Evolutionary conservation across 2,888 invertebrate genomes (phyloP).

Genomic region (Agrypnus murinus): DNA sequence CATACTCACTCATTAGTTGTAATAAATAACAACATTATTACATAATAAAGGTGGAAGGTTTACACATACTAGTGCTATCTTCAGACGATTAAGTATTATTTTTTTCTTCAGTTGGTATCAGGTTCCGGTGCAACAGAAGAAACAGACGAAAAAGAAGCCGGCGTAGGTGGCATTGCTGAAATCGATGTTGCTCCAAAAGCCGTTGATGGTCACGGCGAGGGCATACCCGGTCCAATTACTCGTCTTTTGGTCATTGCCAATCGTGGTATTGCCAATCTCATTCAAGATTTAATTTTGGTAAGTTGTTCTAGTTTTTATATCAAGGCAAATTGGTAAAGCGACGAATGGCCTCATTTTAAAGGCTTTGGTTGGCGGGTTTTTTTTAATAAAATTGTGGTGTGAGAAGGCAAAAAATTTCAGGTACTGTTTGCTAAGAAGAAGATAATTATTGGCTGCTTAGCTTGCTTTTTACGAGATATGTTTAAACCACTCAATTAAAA

Average conservation of each 20-base stretch:
- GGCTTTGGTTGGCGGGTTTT: constrained; percentile 7
- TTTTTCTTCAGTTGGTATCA: constrained; percentile 82
- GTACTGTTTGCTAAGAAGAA: constrained; percentile 27
- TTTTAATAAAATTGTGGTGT: constrained; percentile 5
- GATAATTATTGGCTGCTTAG: constrained; percentile 23
- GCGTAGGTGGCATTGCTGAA: constrained; percentile 74
- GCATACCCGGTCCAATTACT: constrained; percentile 91
- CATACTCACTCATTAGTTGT: not conserved
- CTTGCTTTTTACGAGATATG: constrained; percentile 31
- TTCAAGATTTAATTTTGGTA: constrained; percentile 91
- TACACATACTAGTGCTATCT: not conserved
- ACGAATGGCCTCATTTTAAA: constrained; percentile 12
- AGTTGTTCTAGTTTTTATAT: constrained; percentile 61
- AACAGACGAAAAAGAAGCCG: constrained; percentile 75
- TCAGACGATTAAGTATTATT: not conserved
- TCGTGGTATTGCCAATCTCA: constrained; percentile 88
- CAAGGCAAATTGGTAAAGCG: not conserved
- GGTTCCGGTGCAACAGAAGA: constrained; percentile 82
- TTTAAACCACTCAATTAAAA: not conserved
- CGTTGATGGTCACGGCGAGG: constrained; percentile 82
- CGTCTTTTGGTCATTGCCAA: constrained; percentile 91
- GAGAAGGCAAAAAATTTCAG: constrained; percentile 16
- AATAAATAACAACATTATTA: not conserved
- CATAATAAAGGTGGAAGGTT: constrained; percentile 24
- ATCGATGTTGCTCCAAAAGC: constrained; percentile 71